These are phyloP conservation scores for Platycheirus rosarum DNA, from an alignment of 2,888 invertebrate species.

Conservation along the genomic window DNA sequence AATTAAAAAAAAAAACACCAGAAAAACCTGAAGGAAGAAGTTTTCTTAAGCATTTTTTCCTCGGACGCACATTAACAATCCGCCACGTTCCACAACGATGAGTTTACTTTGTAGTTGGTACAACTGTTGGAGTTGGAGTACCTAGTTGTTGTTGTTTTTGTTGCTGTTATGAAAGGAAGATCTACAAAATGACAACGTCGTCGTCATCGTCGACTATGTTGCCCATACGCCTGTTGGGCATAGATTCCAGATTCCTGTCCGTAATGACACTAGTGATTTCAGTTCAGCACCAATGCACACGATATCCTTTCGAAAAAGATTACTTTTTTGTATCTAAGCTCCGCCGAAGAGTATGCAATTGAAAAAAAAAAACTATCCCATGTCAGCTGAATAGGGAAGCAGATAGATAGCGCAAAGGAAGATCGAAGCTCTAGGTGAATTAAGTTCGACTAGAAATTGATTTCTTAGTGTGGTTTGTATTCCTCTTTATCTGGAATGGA, in stretches of 20 bases:
- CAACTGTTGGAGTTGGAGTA: conserved; percentile 45
- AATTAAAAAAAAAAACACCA: conserved; percentile 3
- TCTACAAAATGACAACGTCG: conserved; percentile 39
- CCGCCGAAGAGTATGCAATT: conserved; percentile 11
- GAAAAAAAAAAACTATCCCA: neutral
- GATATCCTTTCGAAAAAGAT: conserved; percentile 55
- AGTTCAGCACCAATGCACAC: conserved; percentile 58
- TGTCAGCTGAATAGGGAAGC: conserved; percentile 11
- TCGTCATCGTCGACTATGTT: conserved; percentile 34
- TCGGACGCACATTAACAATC: conserved; percentile 65
- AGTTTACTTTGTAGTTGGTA: conserved; percentile 54
- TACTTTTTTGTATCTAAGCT: conserved; percentile 37
- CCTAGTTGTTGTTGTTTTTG: conserved; percentile 24
- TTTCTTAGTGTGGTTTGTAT: conserved; percentile 64
- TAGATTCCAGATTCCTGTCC: conserved; percentile 53
- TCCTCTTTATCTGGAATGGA: conserved; percentile 34
- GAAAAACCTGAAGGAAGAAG: conserved; percentile 23
- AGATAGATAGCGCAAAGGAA: conserved; percentile 8
- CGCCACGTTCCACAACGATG: conserved; percentile 58
- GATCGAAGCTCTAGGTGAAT: conserved; percentile 59
- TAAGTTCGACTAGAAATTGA: conserved; percentile 70
- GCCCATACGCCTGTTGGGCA: conserved; percentile 59
- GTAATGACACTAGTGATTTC: conserved; percentile 71
- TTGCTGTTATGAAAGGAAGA: conserved; percentile 9
- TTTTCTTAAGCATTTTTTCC: conserved; percentile 46